Evolutionary conservation across 1,140 invertebrate genomes (phyloP).

Genomic region (Drosophila mojavensis): DNA sequence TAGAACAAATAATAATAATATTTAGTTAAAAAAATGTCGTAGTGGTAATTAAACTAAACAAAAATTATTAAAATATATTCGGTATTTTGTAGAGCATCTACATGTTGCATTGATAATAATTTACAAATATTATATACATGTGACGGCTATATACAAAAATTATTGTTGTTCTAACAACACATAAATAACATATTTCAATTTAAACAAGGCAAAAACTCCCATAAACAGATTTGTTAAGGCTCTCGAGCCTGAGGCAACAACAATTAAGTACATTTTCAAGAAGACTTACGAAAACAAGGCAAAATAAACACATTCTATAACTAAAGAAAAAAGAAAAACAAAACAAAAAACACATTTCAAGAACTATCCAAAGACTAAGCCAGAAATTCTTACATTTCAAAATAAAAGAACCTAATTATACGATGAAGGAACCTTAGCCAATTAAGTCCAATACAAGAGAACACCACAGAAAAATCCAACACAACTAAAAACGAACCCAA

Average conservation of each 20-base stretch:
- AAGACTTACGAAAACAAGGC: conserved; percentile 59
- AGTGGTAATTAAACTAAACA: conserved; percentile 40
- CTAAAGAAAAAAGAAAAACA: conserved; percentile 10
- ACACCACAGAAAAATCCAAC: conserved; percentile 42
- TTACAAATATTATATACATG: conserved; percentile 73
- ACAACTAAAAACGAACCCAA: conserved; percentile 41
- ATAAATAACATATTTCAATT: conserved; percentile 33
- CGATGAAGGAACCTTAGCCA: conserved; percentile 41
- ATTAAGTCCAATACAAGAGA: conserved; percentile 52
- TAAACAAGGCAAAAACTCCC: conserved; percentile 17
- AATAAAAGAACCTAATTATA: conserved; percentile 23
- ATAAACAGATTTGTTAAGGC: neutral
- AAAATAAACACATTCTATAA: conserved; percentile 28
- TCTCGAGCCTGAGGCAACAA: neutral
- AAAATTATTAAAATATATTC: conserved; percentile 47
- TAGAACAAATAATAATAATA: conserved; percentile 52
- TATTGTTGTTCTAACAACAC: conserved; percentile 40
- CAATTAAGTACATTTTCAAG: conserved; percentile 37
- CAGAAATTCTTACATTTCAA: conserved; percentile 56
- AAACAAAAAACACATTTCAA: conserved; percentile 49
- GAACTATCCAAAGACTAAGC: conserved; percentile 56
- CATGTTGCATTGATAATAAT: conserved; percentile 82
- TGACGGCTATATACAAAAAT: conserved; percentile 57
- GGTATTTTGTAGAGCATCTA: conserved; percentile 81
- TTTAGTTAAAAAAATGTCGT: conserved; percentile 71